A percentile compares a stretch with the other conserved stretches of the same genome.
These are phyloP conservation scores for Dynastes hyllus DNA, from an alignment of 2,888 invertebrate genomes.

Conservation along the genomic window DNA sequence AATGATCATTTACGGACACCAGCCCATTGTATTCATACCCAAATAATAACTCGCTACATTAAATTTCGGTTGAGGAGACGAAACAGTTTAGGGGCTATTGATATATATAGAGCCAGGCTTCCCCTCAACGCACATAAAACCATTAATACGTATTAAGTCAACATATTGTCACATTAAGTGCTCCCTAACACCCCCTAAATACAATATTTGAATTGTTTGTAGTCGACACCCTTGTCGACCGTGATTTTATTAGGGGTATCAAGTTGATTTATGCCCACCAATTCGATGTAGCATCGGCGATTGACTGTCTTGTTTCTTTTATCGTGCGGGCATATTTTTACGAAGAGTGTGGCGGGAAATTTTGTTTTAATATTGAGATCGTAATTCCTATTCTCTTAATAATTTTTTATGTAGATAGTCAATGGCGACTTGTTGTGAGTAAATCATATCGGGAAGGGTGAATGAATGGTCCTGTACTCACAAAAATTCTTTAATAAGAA, in stretches of 20 bases:
- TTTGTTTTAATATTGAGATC: not conserved
- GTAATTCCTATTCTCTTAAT: too few species aligned
- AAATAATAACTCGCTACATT: slow-evolving; percentile 50
- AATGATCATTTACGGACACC: not conserved
- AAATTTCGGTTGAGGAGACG: slow-evolving; percentile 19
- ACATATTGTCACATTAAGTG: slow-evolving; percentile 64
- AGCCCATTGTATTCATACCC: not conserved
- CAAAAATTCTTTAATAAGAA: too few species aligned
- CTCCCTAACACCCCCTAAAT: slow-evolving; percentile 53
- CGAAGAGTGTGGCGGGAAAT: not conserved
- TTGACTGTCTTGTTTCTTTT: slow-evolving; percentile 21
- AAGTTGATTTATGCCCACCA: slow-evolving; percentile 50
- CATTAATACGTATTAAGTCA: slow-evolving; percentile 70
- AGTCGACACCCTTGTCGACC: slow-evolving; percentile 46
- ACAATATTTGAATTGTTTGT: slow-evolving; percentile 50
- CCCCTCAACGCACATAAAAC: slow-evolving; percentile 58
- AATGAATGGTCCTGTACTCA: too few species aligned
- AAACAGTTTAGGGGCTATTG: slow-evolving; percentile 7
- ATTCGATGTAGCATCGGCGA: slow-evolving; percentile 26
- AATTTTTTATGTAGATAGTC: too few species aligned
- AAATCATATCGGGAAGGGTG: too few species aligned
- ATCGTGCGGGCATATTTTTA: not conserved
- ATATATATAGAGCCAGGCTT: slow-evolving; percentile 10
- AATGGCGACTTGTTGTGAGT: too few species aligned
- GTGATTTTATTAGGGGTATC: slow-evolving; percentile 53